Evolutionary conservation across 2,113 vertebrate species (phyloP), one percentile per base, ranked within the genome.

Genomic region (Cygnus atratus): DNA sequence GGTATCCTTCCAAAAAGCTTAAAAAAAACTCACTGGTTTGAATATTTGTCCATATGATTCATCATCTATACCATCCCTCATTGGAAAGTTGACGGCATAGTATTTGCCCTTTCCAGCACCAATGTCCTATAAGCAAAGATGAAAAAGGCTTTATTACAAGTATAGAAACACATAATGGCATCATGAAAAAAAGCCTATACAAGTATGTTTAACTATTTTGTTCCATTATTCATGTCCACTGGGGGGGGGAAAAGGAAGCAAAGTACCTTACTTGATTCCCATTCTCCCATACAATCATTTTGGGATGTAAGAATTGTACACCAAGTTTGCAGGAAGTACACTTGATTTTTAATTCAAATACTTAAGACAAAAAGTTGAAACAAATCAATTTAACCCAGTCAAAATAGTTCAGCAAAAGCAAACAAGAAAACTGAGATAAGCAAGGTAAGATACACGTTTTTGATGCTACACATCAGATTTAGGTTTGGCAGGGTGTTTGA

Each of bases 91-190:
- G 81, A 98, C 98, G 86, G 98, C 98, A 94, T 98, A 98, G 79
- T 98, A 98, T 94, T 98, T 98, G 75, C 98, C 99, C 97, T 99
- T 99, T 95, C 99, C 99, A 81, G 99, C 99, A 93, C 99, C 99
- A 73, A 99, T 99, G 93, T 99, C 99, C 99, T 99, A 52, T 11
- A 94, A 84, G 68, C 26, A 91, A 72, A 90, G 22, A 76, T 18
- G 66, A 88, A n/a, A 97, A 65, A 90, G 15, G 74, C 2, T 66
- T 59, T 82, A 55, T 88, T 84, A 76, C 0, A 90, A 66, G 71
- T 17, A 63, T 31, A 77, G 43, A 61, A 79, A 10, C 12, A 66
- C 25, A 57, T 5, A 20, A 72, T 12, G 13, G 5, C 57, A 74
- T 25, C 0, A 82, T 1, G 16, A 33, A 52, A 86, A 77, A 59